Base-by-base conservation (phyloP, 2,888 invertebrate genomes). In the Sphinx pinastri region DNA sequence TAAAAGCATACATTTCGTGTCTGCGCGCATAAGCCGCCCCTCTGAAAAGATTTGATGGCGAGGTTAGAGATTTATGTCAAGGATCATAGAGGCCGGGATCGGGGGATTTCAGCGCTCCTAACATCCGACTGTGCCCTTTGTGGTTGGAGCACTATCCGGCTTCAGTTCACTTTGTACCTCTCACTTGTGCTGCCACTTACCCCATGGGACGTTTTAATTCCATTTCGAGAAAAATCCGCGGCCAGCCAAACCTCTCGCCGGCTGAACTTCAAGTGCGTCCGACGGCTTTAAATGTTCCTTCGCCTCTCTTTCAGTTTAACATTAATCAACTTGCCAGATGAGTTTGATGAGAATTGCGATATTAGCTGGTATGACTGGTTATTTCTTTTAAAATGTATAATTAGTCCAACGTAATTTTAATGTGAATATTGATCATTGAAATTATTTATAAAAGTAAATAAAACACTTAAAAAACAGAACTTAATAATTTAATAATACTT, bases 61-160 rank as follows among this genome's bases (percentile, higher is more conserved):
- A 89, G 89, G 92, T 93, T 91, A 91, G 92, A 92, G 93, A 93
- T 93, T 94, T 92, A 92, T 93, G 94, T 94, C 94, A 93, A 94
- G 94, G 92, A 93, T 91, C 93, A 93, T 93, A 93, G 86, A 92
- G 87, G 80, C 84, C 86, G 90, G 89, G 90, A 91, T 92, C 91
- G 89, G 87, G 89, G 90, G 91, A 90, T 91, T 93, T 91, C 89
- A 91, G 90, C 88, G 88, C 89, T 89, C 84, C 90, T 89, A 88
- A 86, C 91, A 91, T 91, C 91, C 90, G 87, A 90, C 92, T 92
- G 90, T 89, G 89, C 90, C 92, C 92, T 93, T 94, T 93, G 93
- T 94, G 89, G 87, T 82, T 89, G 88, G 87, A 91, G 92, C 91
- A 91, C 93, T 92, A 91, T 91, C 88, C 91, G 90, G 87, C 87